Conservation (phyloP, 2,888 invertebrate genomes). For the Melitaea athalia region DNA sequence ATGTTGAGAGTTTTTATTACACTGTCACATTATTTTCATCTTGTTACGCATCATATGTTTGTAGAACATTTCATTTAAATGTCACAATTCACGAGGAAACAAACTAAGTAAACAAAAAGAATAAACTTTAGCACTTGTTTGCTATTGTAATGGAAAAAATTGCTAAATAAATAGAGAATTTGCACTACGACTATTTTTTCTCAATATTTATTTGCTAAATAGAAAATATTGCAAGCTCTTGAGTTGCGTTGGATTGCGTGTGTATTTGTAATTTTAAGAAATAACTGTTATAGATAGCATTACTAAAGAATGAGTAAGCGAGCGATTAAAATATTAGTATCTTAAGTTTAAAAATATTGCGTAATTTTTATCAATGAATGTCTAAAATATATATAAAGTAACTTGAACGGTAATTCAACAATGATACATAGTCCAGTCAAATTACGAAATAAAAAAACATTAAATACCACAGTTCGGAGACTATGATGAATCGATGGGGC, state of each 20-base stretch:
- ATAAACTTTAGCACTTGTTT: neutral
- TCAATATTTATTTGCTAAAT: neutral
- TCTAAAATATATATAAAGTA: neutral
- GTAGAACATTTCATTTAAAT: neutral
- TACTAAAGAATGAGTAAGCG: too few species aligned
- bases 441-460: too few species aligned
- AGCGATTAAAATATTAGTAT: too few species aligned
- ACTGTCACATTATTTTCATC: constrained; percentile 16
- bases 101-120: neutral
- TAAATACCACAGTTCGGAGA: too few species aligned
- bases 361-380: neutral
- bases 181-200: neutral
- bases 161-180: neutral
- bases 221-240: neutral
- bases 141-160: constrained; percentile 24
- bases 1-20: constrained; percentile 37
- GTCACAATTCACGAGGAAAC: neutral
- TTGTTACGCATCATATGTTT: constrained; percentile 9
- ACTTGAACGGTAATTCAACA: neutral
- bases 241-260: too few species aligned
- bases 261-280: too few species aligned
- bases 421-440: too few species aligned
- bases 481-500: too few species aligned
- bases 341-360: neutral
- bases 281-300: too few species aligned